Evolutionary conservation across 1,140 invertebrate genomes (phyloP).

Genomic region (Lordiphosa mommai): DNA sequence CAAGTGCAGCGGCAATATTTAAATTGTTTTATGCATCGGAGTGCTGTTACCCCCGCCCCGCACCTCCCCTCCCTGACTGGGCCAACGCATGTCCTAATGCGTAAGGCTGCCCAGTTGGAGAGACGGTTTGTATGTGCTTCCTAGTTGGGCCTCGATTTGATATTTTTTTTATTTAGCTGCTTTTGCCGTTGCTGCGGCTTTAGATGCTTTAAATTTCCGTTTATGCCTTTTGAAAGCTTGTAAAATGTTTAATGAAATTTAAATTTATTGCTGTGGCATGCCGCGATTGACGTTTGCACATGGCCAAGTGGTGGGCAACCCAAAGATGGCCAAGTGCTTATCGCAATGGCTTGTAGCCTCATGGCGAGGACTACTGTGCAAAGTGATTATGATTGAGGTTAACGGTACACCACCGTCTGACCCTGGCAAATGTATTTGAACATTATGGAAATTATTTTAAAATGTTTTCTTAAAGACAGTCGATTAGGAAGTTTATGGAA

Average conservation of each 20-base stretch:
- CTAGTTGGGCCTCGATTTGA: constrained; percentile 56
- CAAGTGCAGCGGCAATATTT: constrained; percentile 76
- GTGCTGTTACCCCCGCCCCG: constrained; percentile 48
- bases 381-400: constrained; percentile 36
- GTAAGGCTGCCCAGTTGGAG: constrained; percentile 41
- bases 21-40: constrained; percentile 76
- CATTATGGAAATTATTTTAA: background rate
- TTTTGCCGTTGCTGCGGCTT: constrained; percentile 15
- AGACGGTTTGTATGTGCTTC: constrained; percentile 54
- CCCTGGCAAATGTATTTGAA: constrained; percentile 9
- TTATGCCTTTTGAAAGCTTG: constrained; percentile 76
- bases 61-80: constrained; percentile 14
- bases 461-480: too few relatives aligned
- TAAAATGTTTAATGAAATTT: constrained; percentile 78
- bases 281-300: constrained; percentile 65
- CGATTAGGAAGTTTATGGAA: too few relatives aligned
- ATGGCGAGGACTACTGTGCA: constrained; percentile 27
- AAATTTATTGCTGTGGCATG: constrained; percentile 67
- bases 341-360: constrained; percentile 3
- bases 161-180: constrained; percentile 11
- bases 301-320: constrained; percentile 14
- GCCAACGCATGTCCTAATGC: constrained; percentile 72
- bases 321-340: constrained; percentile 39
- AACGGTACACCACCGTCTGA: constrained; percentile 18
- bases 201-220: constrained; percentile 71